A percentile compares a stretch with the other conserved stretches of the same genome.
Evolutionary conservation across 2,113 vertebrate species (phyloP).

Genomic region (Muscicapa adusta): DNA sequence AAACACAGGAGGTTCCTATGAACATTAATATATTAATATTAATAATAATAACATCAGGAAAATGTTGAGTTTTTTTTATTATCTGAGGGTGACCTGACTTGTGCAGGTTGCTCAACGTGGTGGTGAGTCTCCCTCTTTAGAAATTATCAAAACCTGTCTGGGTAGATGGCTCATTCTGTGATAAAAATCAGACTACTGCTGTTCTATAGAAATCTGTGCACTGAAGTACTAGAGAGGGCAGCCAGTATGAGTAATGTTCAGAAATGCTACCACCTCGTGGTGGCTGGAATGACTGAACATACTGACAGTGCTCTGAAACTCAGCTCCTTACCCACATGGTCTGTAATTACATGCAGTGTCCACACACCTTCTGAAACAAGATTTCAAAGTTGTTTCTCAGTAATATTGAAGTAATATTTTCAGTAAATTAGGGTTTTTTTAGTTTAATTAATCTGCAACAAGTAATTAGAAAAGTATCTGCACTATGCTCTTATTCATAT

Average conservation of each 20-base stretch:
- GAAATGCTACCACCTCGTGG: constrained; percentile 5
- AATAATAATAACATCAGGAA: background rate
- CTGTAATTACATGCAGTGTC: background rate
- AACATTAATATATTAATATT: background rate
- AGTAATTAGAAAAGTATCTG: background rate
- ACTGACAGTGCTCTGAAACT: background rate
- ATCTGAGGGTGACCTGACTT: background rate
- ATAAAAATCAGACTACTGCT: background rate
- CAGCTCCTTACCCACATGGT: background rate
- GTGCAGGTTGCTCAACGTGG: background rate
- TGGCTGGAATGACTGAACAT: background rate
- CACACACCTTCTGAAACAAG: background rate
- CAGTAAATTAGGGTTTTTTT: background rate
- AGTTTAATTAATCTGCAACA: background rate
- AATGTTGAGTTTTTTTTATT: background rate
- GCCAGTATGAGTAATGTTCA: background rate
- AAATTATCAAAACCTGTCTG: background rate
- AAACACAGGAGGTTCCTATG: background rate
- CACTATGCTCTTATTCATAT: background rate
- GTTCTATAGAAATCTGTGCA: background rate
- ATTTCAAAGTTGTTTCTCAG: background rate
- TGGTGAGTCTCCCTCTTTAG: background rate
- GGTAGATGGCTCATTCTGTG: background rate
- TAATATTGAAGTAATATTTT: background rate
- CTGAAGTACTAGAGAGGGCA: background rate